A percentile compares a stretch with the other conserved stretches of the same genome.
These are phyloP conservation scores for Ptychobarbus kaznakovi DNA, from an alignment of 2,797 vertebrate species.

Conservation along the genomic window DNA sequence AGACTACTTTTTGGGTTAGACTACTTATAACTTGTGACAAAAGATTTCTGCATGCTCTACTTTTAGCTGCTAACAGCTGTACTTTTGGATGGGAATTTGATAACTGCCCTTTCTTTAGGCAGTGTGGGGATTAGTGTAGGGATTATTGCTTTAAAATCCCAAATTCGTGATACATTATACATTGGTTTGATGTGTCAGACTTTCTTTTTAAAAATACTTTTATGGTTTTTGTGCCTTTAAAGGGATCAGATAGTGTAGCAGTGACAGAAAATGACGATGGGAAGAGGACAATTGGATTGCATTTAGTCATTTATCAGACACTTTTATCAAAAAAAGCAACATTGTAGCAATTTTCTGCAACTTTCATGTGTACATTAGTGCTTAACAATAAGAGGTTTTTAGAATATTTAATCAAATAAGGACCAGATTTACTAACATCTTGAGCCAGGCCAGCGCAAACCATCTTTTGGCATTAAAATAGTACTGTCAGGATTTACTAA, in stretches of 20 bases:
- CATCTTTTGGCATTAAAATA: too few species aligned
- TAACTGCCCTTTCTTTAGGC: slow-evolving; percentile 9
- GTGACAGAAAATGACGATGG: not conserved
- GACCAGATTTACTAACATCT: too few species aligned
- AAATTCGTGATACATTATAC: slow-evolving; percentile 9
- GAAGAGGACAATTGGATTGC: not conserved
- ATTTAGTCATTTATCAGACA: not conserved
- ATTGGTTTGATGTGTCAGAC: not conserved
- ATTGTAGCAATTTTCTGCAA: not conserved
- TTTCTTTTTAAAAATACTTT: not conserved
- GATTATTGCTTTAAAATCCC: slow-evolving; percentile 29
- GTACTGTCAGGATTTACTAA: too few species aligned
- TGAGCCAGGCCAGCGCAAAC: too few species aligned
- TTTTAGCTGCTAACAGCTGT: not conserved
- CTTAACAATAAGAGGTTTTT: too few species aligned
- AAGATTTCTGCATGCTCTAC: not conserved
- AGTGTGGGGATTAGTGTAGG: not conserved
- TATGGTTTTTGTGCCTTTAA: slow-evolving; percentile 12
- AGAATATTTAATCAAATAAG: too few species aligned
- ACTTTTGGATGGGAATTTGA: slow-evolving; percentile 10
- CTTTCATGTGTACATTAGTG: not conserved
- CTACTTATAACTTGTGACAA: not conserved
- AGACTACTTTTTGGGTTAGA: not conserved
- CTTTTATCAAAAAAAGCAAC: not conserved
- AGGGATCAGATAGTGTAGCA: slow-evolving; percentile 2